Base-by-base conservation (phyloP, 2,888 invertebrate species). In the Laothoe populi region DNA sequence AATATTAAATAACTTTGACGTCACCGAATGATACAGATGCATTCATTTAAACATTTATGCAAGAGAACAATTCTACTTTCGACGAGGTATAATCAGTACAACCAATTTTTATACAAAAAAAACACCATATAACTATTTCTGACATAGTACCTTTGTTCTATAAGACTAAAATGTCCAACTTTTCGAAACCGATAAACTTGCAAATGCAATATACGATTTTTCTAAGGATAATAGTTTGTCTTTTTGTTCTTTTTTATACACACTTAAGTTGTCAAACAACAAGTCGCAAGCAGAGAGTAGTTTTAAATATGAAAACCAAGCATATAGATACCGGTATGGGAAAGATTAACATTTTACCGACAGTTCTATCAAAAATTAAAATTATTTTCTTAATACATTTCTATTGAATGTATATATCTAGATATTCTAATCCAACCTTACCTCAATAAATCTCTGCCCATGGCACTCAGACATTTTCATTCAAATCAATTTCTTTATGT, bases 401-500 rank as follows among this genome's bases (percentile, higher is more conserved):
- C n/a, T 42, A 10, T 31, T 49, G n/a, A 13, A n/a, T n/a, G n/a
- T 21, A 26, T 31, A 31, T n/a, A n/a, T 7, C n/a, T 26, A n/a
- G 26, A 49, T 21, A 26, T 26, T 11, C 45, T 21, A 31, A 8
- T 8, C 49, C 49, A n/a, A 26, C 8, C 8, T n/a, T 26, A 48
- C n/a, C 13, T 26, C 10, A 49, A 31, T 49, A 26, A 49, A 49
- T 49, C 26, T 49, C 49, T 53, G 53, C 53, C 53, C 53, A 53
- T 35, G 53, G 53, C 53, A 35, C 53, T 53, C 10, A 4, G 19
- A 42, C 42, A 19, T 44, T 44, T 44, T 44, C 0, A 16, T 26
- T 31, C 19, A 19, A 35, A 35, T 53, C 19, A 35, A 53, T 31
- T 35, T 19, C 10, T 13, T 38, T n/a, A n/a, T n/a, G n/a, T n/a